Conservation (phyloP, 2,113 vertebrate species). For the Actenoides hombroni region DNA sequence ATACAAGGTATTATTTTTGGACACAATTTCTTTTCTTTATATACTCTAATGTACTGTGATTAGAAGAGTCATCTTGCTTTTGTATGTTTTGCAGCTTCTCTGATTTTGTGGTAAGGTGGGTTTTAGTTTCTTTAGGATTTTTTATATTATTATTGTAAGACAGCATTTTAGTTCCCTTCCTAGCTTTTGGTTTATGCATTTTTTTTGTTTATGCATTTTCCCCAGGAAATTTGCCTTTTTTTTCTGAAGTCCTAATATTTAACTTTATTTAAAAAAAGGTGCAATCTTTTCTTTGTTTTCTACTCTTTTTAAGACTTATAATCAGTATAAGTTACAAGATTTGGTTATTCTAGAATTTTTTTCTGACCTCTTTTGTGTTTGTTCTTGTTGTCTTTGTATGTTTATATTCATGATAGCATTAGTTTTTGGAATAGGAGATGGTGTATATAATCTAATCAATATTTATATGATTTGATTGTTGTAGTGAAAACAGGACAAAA, state of each 20-base stretch:
- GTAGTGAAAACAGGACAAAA: neutral
- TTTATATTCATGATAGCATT: neutral
- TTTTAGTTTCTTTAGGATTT: neutral
- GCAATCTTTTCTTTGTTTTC: fast-evolving
- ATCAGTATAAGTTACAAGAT: neutral
- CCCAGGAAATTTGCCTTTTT: neutral
- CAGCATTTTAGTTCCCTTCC: neutral
- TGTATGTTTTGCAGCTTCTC: neutral
- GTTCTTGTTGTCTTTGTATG: neutral
- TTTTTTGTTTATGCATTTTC: neutral
- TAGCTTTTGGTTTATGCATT: neutral
- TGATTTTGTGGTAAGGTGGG: neutral
- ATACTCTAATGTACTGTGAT: neutral
- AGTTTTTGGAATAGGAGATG: neutral
- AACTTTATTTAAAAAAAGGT: neutral
- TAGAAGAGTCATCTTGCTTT: neutral
- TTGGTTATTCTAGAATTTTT: neutral
- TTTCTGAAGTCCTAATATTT: neutral
- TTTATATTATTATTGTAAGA: neutral
- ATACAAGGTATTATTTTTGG: neutral
- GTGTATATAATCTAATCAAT: neutral
- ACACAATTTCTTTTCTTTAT: neutral
- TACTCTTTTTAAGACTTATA: neutral
- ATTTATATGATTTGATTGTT: neutral
- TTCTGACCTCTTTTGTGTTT: neutral